Percentiles rank a stretch among this genome's conserved stretches.
Evolutionary conservation across 2,888 invertebrate species (phyloP).

Genomic region (Eilema depressum): DNA sequence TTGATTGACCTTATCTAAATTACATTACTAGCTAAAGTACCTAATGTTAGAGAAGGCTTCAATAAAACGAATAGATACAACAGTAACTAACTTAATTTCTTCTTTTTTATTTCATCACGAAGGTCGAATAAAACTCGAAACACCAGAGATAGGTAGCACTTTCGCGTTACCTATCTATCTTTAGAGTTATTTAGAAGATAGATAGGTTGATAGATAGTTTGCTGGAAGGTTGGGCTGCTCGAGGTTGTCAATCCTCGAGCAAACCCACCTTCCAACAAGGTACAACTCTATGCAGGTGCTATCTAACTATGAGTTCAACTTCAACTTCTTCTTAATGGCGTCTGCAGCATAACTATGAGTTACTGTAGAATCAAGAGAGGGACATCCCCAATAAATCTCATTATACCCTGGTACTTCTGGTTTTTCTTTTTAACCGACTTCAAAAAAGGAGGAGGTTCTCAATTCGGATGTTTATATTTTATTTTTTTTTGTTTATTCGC

Average conservation of each 20-base stretch:
- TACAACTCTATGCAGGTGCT: not conserved
- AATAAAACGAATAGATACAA: conserved; percentile 4
- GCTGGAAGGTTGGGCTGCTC: no score
- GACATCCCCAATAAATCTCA: no score
- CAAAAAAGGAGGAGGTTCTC: no score
- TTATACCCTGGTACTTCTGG: no score
- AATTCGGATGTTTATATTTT: no score
- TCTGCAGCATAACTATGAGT: no score
- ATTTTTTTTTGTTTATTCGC: no score
- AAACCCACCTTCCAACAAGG: not conserved
- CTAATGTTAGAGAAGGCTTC: not conserved
- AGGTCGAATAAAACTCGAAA: not conserved
- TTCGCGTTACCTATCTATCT: not conserved
- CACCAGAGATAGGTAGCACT: not conserved
- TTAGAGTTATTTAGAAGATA: no score
- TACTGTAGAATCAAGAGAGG: not conserved
- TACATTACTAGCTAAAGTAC: conserved; percentile 1
- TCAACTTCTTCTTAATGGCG: no score
- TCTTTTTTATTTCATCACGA: not conserved
- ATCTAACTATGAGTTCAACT: not conserved
- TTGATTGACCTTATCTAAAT: not conserved
- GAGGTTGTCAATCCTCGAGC: no score
- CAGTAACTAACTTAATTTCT: not conserved
- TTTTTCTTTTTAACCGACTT: no score
- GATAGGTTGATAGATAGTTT: no score